Percentiles rank a stretch among this genome's conserved stretches.
Evolutionary conservation across 1,140 invertebrate genomes (phyloP).

Genomic region (Trissolcus basalis): DNA sequence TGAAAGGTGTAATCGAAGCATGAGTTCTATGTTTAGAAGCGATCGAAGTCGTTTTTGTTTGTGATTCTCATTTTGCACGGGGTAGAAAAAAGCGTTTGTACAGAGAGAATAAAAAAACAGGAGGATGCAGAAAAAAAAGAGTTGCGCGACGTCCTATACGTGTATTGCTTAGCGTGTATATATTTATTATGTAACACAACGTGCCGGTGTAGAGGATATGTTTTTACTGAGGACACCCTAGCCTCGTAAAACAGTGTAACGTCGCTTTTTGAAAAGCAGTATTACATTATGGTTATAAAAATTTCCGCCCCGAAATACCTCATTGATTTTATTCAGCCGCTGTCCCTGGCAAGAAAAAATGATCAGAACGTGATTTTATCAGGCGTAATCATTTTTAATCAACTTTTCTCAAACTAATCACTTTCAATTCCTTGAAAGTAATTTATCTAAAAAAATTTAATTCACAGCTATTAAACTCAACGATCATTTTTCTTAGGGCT

Average conservation of each 20-base stretch:
- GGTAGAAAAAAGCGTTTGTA: slow-evolving; percentile 62
- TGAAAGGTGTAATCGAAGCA: not conserved
- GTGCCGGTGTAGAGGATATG: slow-evolving; percentile 63
- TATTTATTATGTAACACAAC: slow-evolving; percentile 59
- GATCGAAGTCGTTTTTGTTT: slow-evolving; percentile 52
- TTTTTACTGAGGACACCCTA: slow-evolving; percentile 61
- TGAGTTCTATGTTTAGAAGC: not conserved
- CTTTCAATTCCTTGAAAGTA: no score
- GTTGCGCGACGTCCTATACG: slow-evolving; percentile 54
- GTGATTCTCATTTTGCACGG: slow-evolving; percentile 27
- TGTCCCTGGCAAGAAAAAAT: no score
- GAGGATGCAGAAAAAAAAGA: slow-evolving; percentile 6
- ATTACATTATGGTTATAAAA: no score
- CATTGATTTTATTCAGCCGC: no score
- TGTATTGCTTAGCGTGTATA: slow-evolving; percentile 63
- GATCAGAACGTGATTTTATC: no score
- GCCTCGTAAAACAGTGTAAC: not conserved
- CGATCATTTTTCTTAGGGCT: no score
- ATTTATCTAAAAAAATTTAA: no score
- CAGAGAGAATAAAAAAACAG: slow-evolving; percentile 24
- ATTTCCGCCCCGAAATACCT: no score
- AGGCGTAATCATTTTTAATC: no score
- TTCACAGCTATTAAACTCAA: no score
- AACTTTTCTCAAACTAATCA: no score
- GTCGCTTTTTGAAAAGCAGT: no score